phyloP scores from a whole-genome alignment of 2,888 invertebrate genomes.

The Leucophenga montana region DNA sequence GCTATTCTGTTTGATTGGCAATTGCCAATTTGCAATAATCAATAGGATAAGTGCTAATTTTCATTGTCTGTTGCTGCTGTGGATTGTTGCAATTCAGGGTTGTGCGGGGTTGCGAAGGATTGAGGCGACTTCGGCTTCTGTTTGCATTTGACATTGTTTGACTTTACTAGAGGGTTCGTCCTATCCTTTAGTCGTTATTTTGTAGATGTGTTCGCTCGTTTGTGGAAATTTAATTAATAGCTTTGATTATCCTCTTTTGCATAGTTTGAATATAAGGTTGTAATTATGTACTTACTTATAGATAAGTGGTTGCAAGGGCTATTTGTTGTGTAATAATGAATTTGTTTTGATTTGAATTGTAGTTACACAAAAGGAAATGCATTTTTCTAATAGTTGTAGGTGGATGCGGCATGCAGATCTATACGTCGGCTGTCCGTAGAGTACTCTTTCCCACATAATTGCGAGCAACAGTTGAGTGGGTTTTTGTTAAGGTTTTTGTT shows the following conservation, averaged over 20 bases:
- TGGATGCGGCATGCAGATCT: too few relatives aligned
- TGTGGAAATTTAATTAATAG: slow-evolving; percentile 20
- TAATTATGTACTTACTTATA: neutral
- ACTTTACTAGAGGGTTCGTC: too few relatives aligned
- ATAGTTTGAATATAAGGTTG: neutral
- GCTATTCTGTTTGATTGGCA: slow-evolving; percentile 29
- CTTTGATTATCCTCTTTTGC: neutral
- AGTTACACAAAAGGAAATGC: too few relatives aligned
- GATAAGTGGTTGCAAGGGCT: neutral
- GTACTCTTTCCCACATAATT: too few relatives aligned
- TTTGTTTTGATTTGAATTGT: too few relatives aligned
- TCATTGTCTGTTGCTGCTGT: slow-evolving; percentile 46
- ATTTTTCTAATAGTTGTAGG: too few relatives aligned
- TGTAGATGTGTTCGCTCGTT: slow-evolving; percentile 29
- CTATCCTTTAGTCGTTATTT: neutral
- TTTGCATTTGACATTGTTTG: slow-evolving; percentile 9
- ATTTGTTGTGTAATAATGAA: neutral
- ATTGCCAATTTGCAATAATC: slow-evolving; percentile 61
- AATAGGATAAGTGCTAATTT: slow-evolving; percentile 62
- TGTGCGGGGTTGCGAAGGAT: neutral
- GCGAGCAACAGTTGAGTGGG: too few relatives aligned
- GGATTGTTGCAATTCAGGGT: slow-evolving; percentile 21
- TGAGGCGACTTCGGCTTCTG: slow-evolving; percentile 16
- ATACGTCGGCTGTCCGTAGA: too few relatives aligned
- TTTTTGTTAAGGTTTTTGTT: too few relatives aligned